Conservation (phyloP, 2,888 invertebrate species). For the Cremastobaeus sp. region DNA sequence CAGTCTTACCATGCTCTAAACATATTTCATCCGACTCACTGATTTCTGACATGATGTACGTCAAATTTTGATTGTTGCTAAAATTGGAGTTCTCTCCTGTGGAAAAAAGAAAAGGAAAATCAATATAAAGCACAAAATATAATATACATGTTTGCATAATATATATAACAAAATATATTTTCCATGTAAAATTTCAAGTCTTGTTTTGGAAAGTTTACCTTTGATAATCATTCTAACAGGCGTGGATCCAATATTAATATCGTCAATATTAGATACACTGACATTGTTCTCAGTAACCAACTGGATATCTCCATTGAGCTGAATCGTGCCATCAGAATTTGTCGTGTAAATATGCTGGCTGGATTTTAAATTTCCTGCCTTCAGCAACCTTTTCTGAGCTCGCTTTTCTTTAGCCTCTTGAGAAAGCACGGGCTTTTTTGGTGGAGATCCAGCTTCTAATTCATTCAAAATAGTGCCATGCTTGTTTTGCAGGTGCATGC, state of each 20-base stretch:
- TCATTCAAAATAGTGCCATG: slow-evolving; percentile 76
- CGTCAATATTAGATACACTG: slow-evolving; percentile 72
- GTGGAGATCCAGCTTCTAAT: slow-evolving; percentile 74
- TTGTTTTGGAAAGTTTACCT: slow-evolving; percentile 33
- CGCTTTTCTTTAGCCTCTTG: slow-evolving; percentile 74
- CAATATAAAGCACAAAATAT: slow-evolving; percentile 27
- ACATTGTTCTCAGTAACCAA: slow-evolving; percentile 76
- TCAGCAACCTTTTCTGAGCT: slow-evolving; percentile 72
- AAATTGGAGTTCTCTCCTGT: slow-evolving; percentile 45
- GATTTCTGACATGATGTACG: slow-evolving; percentile 74
- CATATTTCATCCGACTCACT: slow-evolving; percentile 66
- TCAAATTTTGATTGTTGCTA: slow-evolving; percentile 67
- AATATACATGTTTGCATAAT: neutral
- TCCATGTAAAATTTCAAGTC: too few relatives aligned
- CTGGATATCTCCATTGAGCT: slow-evolving; percentile 77
- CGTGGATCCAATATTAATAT: too few relatives aligned
- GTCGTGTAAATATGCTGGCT: slow-evolving; percentile 77
- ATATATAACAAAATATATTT: neutral
- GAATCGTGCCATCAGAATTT: slow-evolving; percentile 76
- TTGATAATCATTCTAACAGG: slow-evolving; percentile 72
- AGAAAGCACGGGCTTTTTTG: slow-evolving; percentile 69
- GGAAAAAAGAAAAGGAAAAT: slow-evolving; percentile 4
- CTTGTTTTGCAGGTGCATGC: slow-evolving; percentile 79
- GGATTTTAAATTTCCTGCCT: slow-evolving; percentile 65
- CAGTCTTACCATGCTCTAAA: slow-evolving; percentile 75